Conservation (phyloP, 2,113 vertebrate genomes). For the Vulpes vulpes region DNA sequence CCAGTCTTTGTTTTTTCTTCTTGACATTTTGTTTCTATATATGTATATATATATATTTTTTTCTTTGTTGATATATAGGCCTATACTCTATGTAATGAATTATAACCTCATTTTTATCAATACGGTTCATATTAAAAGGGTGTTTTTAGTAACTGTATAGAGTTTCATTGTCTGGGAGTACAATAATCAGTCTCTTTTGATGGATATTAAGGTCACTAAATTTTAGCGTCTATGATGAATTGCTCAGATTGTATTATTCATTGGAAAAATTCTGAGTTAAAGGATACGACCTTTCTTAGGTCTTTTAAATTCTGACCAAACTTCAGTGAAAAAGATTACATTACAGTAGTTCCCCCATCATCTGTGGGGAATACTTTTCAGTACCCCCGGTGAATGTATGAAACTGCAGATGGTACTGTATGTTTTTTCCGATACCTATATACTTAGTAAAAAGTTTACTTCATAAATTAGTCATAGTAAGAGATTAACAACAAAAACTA, state of each 20-base stretch:
- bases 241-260: slow-evolving; percentile 27
- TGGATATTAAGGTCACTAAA: slow-evolving; percentile 14
- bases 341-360: background rate
- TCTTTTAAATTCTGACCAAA: slow-evolving; percentile 12
- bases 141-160: slow-evolving; percentile 7
- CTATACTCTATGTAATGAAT: background rate
- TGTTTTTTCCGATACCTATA: background rate
- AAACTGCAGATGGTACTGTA: background rate
- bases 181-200: background rate
- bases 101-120: background rate
- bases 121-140: background rate
- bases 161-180: background rate
- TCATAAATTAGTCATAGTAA: background rate
- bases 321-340: background rate
- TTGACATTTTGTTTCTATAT: background rate
- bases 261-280: slow-evolving; percentile 21
- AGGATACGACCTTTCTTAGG: background rate
- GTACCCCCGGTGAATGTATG: background rate
- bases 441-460: background rate
- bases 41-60: background rate
- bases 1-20: background rate
- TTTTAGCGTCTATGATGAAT: slow-evolving; percentile 9
- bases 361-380: background rate
- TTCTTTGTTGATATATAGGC: slow-evolving; percentile 17
- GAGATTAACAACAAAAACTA: background rate